Base-by-base conservation (phyloP, 2,113 vertebrate species). In the Atherinomorus stipes region DNA sequence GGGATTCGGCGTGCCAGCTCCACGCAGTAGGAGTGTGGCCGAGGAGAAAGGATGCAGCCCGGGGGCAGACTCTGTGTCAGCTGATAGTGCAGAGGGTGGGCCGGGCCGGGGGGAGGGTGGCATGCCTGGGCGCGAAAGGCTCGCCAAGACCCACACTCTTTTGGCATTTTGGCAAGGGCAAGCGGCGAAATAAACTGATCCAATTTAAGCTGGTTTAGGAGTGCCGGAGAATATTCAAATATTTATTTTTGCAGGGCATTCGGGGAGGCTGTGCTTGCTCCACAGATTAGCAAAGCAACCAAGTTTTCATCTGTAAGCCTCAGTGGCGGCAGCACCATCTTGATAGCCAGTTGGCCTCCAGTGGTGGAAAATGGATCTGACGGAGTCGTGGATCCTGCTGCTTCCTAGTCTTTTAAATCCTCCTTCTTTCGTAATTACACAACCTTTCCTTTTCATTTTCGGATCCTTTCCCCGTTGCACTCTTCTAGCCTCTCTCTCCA, bases 141-240 rank as follows among this genome's bases (percentile, higher is more conserved):
- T 89, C 85, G 92, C 93, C 93, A 93, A 93, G 90, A 90, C 94
- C 92, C 90, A 90, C 92, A 90, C 91, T 93, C 93, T 94, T 87
- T 92, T 93, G 94, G 94, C 94, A 94, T 95, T 94, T 95, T 95
- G 94, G 94, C 94, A 94, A 81, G 88, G 90, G 58, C 90, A 93
- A 64, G 91, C 91, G 90, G 92, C 88, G 86, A 90, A 90, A 89
- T 85, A 85, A 92, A 92, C 91, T 92, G 92, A 94, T 94, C 94
- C 93, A 93, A 92, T 93, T 94, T 95, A 94, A 95, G 93, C 92
- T 89, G 92, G 93, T 94, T 93, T 90, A 92, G 89, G 88, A 93
- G 91, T 67, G 87, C 83, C 81, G 90, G 85, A 93, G 93, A 92
- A 93, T 94, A 93, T 94, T 94, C 94, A 94, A 94, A 94, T 94